Evolutionary conservation across 2,113 vertebrate species (phyloP), one percentile per base, ranked within the genome.

Genomic region (Siniperca chuatsi): DNA sequence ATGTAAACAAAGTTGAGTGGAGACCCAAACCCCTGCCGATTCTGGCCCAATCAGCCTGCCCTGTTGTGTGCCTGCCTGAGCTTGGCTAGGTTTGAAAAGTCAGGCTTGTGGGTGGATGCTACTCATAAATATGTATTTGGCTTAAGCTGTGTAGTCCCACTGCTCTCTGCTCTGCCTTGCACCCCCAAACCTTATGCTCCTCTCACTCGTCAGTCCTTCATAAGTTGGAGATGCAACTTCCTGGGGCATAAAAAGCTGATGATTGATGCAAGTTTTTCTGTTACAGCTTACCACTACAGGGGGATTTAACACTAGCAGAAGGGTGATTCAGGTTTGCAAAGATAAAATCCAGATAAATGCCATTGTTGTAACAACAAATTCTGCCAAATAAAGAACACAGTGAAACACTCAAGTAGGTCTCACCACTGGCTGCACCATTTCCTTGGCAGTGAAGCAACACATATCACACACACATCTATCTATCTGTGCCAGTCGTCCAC

Each of bases 51-150:
- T 92, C 89, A 86, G 79, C 82, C 89, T 87, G 88, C 87, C 89
- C 93, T 83, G 86, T 90, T 89, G 89, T 91, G 85, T 87, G 84
- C 81, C 90, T 87, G 86, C 87, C 88, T 87, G 87, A 90, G 84
- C 88, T 93, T 92, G 92, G 90, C 91, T 76, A 67, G 85, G 87
- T 93, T 91, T 91, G 90, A 90, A 91, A 93, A 93, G 93, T 91
- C 83, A 90, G 86, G 81, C 87, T 92, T 89, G 90, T 90, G 87
- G 91, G 92, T 87, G 92, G 89, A 94, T 75, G 83, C 87, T 78
- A 52, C 87, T 95, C 93, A 95, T 96, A 87, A 94, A 96, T 95
- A 95, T 95, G 94, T 86, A 95, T 94, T 91, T 88, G 86, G 91
- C 90, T 93, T 92, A 93, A 94, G 92, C 91, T 50, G 67, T 81